Evolutionary conservation across 2,797 vertebrate genomes (phyloP).

Genomic region (Accipiter badius): DNA sequence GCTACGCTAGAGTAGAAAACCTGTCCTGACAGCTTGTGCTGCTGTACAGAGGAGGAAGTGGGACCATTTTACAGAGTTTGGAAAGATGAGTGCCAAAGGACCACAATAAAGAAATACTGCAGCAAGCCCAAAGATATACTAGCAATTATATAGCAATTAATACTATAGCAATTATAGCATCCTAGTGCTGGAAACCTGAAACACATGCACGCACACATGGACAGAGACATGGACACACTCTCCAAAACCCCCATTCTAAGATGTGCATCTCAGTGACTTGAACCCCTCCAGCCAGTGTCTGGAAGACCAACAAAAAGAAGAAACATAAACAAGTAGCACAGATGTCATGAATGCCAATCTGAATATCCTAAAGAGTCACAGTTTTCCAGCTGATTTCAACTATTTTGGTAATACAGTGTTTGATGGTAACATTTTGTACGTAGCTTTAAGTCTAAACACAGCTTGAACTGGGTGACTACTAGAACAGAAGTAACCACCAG

Average conservation of each 20-base stretch:
- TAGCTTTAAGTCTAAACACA: neutral
- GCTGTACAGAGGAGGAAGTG: neutral
- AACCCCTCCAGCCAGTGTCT: neutral
- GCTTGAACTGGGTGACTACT: neutral
- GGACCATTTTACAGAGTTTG: neutral
- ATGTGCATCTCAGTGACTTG: neutral
- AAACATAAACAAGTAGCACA: neutral
- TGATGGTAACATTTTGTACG: neutral
- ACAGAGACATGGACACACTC: neutral
- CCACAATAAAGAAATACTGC: neutral
- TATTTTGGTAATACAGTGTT: neutral
- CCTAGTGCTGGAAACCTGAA: neutral
- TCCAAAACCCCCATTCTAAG: neutral
- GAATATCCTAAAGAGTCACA: neutral
- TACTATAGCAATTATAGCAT: neutral
- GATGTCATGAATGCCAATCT: neutral
- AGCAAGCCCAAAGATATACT: neutral
- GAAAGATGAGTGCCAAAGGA: neutral
- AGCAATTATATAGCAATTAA: neutral
- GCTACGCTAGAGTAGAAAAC: neutral
- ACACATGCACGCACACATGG: rapidly evolving
- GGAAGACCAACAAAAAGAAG: neutral
- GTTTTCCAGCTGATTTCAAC: neutral
- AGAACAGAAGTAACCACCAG: neutral
- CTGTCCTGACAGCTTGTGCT: neutral